Evolutionary conservation across 2,888 invertebrate genomes (phyloP).

Genomic region (Nomada flava): DNA sequence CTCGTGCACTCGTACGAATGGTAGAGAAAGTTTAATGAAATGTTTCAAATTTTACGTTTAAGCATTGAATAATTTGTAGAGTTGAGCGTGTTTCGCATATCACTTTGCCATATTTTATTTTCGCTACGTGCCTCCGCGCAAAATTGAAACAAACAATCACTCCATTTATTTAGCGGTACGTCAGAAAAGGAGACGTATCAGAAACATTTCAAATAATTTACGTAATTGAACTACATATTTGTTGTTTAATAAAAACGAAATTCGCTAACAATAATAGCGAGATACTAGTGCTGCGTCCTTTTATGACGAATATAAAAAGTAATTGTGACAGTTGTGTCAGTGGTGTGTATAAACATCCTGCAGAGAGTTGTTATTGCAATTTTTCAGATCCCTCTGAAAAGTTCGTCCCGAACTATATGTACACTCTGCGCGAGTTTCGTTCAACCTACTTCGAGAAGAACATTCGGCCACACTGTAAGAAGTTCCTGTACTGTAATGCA

Average conservation of each 20-base stretch:
- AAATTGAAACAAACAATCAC: background rate
- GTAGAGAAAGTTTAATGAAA: background rate
- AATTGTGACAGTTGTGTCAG: conserved; percentile 9
- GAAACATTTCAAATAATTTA: too few species aligned
- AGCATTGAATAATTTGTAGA: conserved; percentile 29
- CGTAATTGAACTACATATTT: too few species aligned
- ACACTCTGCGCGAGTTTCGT: conserved; percentile 31
- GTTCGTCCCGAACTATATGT: conserved; percentile 25
- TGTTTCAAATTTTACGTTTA: conserved; percentile 9
- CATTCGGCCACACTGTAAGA: conserved; percentile 51
- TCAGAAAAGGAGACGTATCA: background rate
- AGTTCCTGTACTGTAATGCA: conserved; percentile 40
- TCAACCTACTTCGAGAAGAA: conserved; percentile 49
- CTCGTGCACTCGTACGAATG: background rate
- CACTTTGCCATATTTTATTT: conserved; percentile 31
- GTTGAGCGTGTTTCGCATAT: background rate
- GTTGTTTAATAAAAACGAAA: too few species aligned
- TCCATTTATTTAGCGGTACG: background rate
- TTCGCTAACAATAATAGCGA: too few species aligned
- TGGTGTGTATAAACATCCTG: background rate
- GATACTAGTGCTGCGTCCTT: too few species aligned
- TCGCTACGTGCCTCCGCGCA: conserved; percentile 29
- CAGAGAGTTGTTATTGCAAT: conserved; percentile 18
- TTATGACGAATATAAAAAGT: background rate
- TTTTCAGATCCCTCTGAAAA: conserved; percentile 17